These are phyloP conservation scores for Megaceryle maxima DNA, from an alignment of 2,113 vertebrate genomes.

Conservation along the genomic window DNA sequence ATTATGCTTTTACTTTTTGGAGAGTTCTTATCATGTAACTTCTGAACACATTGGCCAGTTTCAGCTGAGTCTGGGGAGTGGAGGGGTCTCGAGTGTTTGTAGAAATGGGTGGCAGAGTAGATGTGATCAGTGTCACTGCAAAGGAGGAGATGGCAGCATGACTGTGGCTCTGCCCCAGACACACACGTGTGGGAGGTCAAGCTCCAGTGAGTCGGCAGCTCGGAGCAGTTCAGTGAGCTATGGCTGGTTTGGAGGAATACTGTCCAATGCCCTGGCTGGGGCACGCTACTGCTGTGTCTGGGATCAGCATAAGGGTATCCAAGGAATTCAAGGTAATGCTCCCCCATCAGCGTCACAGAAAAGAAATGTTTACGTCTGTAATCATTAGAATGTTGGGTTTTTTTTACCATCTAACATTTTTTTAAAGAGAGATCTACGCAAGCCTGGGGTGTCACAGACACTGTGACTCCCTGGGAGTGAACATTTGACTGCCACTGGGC, in stretches of 20 bases:
- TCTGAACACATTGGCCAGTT: neutral
- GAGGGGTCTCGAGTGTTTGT: neutral
- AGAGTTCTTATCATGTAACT: neutral
- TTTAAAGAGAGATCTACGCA: neutral
- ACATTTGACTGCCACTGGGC: neutral
- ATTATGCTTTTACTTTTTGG: neutral
- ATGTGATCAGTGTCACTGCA: neutral
- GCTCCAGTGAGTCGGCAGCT: neutral
- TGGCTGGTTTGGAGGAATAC: neutral
- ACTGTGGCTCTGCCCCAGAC: neutral
- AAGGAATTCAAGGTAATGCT: neutral
- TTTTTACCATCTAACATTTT: neutral
- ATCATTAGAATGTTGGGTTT: neutral
- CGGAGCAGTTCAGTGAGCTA: neutral
- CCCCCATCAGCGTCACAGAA: neutral
- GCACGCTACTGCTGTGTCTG: neutral
- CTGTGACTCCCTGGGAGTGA: neutral
- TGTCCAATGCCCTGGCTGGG: fast-evolving
- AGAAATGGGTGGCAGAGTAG: neutral
- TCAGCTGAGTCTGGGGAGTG: neutral
- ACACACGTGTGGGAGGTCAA: fast-evolving
- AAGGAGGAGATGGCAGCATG: neutral
- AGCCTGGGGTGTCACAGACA: neutral
- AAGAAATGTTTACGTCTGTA: constrained; percentile 9
- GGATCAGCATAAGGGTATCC: neutral